Base-by-base conservation (phyloP, 2,888 invertebrate genomes). In the Nipponacmea schrenckii region DNA sequence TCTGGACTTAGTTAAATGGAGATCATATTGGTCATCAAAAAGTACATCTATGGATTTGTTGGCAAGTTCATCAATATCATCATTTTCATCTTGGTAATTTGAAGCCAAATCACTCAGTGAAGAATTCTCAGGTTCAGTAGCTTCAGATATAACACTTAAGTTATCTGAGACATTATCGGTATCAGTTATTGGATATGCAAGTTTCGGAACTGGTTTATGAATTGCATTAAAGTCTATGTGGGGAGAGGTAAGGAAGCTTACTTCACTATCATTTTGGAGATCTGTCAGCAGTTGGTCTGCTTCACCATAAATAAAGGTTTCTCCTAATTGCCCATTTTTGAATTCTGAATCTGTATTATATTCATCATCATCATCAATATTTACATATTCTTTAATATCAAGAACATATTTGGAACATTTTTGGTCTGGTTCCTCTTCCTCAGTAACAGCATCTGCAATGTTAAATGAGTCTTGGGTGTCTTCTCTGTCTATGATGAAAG, bases 61-160 rank as follows among this genome's bases (percentile, higher is more conserved):
- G 65, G 20, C 71, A 10, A 71, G 64, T 14, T 71, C 71, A 4
- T 67, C 67, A 67, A 67, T 67, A 39, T 66, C 64, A 45, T 68
- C 62, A 26, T 48, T 71, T 39, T 70, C 69, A 31, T 73, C 73
- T 27, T 67, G 56, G 8, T 20, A 65, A n/a, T 68, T 63, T 17
- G 66, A 66, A 20, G 64, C n/a, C 26, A 27, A 24, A 62, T 69
- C 67, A 48, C 62, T 69, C 17, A 62, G 27, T 1, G 56, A 39
- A 12, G 46, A 48, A 27, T 62, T 50, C 1, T 79, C 79, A 5
- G 81, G 79, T 69, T 86, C 86, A 12, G 84, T 82, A 20, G 75
- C 75, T 68, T 86, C 87, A 14, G 81, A 79, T 63, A 85, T 85
- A 14, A 83, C 80, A 79, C 86, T 86, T 3, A 86, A 74, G 39